Conservation (phyloP, 2,113 vertebrate species). For the Aphelocoma coerulescens region DNA sequence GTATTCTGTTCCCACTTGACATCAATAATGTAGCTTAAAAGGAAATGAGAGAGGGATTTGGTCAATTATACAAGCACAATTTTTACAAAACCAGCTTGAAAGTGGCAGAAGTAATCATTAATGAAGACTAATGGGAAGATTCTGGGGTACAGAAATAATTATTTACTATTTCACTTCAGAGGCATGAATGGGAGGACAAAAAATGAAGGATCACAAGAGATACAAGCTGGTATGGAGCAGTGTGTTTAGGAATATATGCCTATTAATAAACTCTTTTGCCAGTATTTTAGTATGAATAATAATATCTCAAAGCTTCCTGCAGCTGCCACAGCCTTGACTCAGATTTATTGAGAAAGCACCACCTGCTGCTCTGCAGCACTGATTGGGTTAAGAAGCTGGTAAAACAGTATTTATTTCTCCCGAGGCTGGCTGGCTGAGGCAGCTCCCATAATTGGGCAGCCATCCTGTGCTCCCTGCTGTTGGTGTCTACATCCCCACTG, state of each 20-base stretch:
- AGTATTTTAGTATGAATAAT: not conserved
- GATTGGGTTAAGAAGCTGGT: not conserved
- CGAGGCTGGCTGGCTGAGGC: not conserved
- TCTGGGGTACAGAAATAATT: not conserved
- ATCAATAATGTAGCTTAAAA: not conserved
- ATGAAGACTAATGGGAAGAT: not conserved
- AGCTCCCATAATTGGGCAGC: not conserved
- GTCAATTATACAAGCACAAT: not conserved
- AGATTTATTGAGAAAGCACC: not conserved
- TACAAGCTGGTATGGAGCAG: not conserved
- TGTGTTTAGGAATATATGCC: not conserved
- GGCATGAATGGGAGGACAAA: not conserved
- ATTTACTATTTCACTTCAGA: not conserved
- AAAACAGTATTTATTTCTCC: not conserved
- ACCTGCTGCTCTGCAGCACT: not conserved
- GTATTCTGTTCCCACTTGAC: not conserved
- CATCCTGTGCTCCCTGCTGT: not conserved
- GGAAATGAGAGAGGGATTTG: not conserved
- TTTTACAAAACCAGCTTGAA: not conserved
- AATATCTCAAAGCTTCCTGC: not conserved
- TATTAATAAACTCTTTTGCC: not conserved
- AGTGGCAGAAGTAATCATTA: conserved; percentile 7
- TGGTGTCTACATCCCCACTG: not conserved
- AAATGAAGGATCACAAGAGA: not conserved
- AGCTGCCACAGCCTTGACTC: not conserved